Evolutionary conservation across 2,888 invertebrate genomes (phyloP), one percentile per base, ranked within the genome.

Genomic region (Neoascia interrupta): DNA sequence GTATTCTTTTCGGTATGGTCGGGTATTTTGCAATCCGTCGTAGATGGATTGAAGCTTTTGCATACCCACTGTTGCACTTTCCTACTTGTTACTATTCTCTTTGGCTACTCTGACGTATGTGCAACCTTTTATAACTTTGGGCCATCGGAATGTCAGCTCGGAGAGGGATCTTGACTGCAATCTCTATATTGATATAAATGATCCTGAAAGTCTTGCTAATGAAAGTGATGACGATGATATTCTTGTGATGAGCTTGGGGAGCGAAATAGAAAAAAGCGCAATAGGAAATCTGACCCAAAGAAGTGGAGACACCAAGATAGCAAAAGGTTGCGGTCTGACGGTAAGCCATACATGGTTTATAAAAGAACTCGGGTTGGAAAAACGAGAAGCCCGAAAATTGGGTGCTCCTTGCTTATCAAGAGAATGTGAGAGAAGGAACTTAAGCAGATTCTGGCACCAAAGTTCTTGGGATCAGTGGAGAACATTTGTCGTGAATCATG

Each of bases 231-330:
- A 45, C 45, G 26, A 45, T 45, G 26, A 26, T 26, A 13, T 45
- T 45, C 13, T 26, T 45, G 13, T 51, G n/a, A 51, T 34, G 51
- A 51, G 34, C 18, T 31, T 34, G 51, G 51, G 23, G 34, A 51
- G 19, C 34, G 34, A 51, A n/a, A n/a, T n/a, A 51, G 51, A n/a
- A 51, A 51, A 51, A 51, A 51, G 34, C 11, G 51, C 34, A 34
- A 2, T 10, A 51, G 21, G 51, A 51, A 51, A 51, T 51, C 51
- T 18, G 51, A 51, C 18, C 51, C 49, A n/a, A 49, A 49, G 49
- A 49, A 49, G 31, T 49, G 49, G 49, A 49, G 49, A 31, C 49
- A 49, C 18, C 13, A 49, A 49, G 15, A 31, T 43, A 43, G 11
- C 43, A 43, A 43, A 21, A 8, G 43, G 5, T 43, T 43, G 43